Conservation (phyloP, 1,140 invertebrate genomes). For the Trichonephila inaurata region DNA sequence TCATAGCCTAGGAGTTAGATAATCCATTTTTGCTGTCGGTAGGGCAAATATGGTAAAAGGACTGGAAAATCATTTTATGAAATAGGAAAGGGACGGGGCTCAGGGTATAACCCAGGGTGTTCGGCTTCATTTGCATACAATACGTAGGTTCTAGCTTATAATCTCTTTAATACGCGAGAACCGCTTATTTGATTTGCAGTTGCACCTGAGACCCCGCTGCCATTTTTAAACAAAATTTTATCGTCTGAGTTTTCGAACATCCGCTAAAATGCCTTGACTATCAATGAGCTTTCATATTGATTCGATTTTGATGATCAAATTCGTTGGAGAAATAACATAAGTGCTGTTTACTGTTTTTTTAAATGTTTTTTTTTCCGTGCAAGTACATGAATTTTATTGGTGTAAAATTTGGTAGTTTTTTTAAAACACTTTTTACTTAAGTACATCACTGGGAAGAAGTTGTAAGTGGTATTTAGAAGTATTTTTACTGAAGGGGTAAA, state of each 20-base stretch:
- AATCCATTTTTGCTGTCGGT: conserved; percentile 55
- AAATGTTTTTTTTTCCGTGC: too few relatives aligned
- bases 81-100: neutral
- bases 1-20: conserved; percentile 16
- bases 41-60: conserved; percentile 55
- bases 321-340: neutral
- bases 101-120: neutral
- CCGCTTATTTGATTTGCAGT: conserved; percentile 72
- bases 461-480: too few relatives aligned
- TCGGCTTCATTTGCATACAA: conserved; percentile 56
- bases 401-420: too few relatives aligned
- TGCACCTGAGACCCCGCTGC: conserved; percentile 60
- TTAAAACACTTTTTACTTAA: too few relatives aligned
- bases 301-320: conserved; percentile 61
- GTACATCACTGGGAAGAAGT: too few relatives aligned
- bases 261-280: conserved; percentile 34
- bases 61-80: conserved; percentile 54
- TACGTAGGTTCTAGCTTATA: neutral
- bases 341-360: neutral
- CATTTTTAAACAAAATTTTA: conserved; percentile 74
- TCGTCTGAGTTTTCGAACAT: conserved; percentile 30
- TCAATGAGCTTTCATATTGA: conserved; percentile 62
- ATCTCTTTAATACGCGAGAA: conserved; percentile 55
- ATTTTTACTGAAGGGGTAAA: too few relatives aligned
- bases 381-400: too few relatives aligned